A percentile compares a stretch with the other conserved stretches of the same genome.
These are phyloP conservation scores for Lepidurus arcticus DNA, from an alignment of 1,140 invertebrate genomes.

Conservation along the genomic window DNA sequence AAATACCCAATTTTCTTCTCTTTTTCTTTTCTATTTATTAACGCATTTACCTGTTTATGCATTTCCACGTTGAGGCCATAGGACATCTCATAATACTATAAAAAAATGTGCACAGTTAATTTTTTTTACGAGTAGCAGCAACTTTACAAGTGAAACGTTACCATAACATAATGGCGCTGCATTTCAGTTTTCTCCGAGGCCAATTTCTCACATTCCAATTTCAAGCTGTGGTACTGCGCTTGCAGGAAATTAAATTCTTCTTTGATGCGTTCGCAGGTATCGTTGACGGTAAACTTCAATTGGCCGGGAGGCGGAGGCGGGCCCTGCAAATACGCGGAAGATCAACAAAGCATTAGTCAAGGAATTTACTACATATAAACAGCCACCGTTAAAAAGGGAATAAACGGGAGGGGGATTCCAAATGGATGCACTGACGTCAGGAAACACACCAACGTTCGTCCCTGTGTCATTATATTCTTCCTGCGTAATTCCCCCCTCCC, in stretches of 20 bases:
- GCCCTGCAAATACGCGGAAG: slow-evolving; percentile 58
- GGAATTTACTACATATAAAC: too few species aligned
- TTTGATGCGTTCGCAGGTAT: slow-evolving; percentile 96
- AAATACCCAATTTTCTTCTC: background rate
- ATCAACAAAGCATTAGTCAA: background rate
- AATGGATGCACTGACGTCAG: too few species aligned
- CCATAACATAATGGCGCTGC: slow-evolving; percentile 96
- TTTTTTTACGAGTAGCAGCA: background rate
- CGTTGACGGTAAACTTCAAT: slow-evolving; percentile 93
- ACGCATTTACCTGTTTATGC: slow-evolving; percentile 90
- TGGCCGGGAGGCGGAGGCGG: slow-evolving; percentile 77
- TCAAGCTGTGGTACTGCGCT: slow-evolving; percentile 82
- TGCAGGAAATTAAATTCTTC: slow-evolving; percentile 98
- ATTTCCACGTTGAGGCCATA: slow-evolving; percentile 99
- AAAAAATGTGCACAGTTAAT: slow-evolving; percentile 45
- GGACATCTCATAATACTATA: slow-evolving; percentile 99
- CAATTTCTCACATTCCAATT: slow-evolving; percentile 74
- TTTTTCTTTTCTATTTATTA: slow-evolving; percentile 13
- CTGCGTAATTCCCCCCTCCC: too few species aligned
- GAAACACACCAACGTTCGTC: too few species aligned
- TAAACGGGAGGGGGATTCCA: too few species aligned
- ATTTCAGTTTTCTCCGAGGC: slow-evolving; percentile 95
- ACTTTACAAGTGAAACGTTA: slow-evolving; percentile 43
- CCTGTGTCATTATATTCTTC: too few species aligned
- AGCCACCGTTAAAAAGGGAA: too few species aligned